phyloP scores from a whole-genome alignment of 2,888 invertebrate species.

The Electrophaes corylata region DNA sequence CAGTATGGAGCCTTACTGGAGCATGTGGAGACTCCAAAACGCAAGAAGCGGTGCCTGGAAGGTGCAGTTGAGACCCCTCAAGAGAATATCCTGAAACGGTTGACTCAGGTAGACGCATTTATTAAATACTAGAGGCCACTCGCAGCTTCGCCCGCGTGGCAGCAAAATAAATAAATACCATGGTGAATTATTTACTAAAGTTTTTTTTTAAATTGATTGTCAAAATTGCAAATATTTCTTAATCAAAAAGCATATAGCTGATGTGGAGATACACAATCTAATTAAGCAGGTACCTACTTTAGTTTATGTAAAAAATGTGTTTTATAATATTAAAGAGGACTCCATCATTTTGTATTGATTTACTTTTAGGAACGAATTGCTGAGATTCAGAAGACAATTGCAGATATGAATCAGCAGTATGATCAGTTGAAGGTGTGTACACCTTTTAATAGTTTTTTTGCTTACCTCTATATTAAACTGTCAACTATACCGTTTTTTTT shows the following conservation, averaged over 20 bases:
- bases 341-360: neutral
- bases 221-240: too few species aligned
- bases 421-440: constrained; percentile 85
- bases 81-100: constrained; percentile 89
- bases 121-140: too few species aligned
- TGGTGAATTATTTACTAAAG: too few species aligned
- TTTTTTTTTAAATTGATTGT: too few species aligned
- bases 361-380: constrained; percentile 86
- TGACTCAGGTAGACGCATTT: constrained; percentile 85
- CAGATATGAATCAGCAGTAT: constrained; percentile 90
- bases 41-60: constrained; percentile 90
- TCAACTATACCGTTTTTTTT: too few species aligned
- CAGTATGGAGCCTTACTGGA: constrained; percentile 93
- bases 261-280: too few species aligned
- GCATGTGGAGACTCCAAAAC: constrained; percentile 92
- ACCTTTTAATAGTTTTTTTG: neutral
- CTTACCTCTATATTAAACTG: too few species aligned
- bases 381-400: constrained; percentile 89
- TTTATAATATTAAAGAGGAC: neutral
- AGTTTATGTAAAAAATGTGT: too few species aligned
- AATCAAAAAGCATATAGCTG: too few species aligned
- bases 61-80: constrained; percentile 87
- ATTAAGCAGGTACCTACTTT: too few species aligned
- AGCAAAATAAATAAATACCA: too few species aligned
- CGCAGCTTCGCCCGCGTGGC: too few species aligned